Evolutionary conservation across 2,113 vertebrate genomes (phyloP).

Genomic region (Eudyptes chrysolophus): DNA sequence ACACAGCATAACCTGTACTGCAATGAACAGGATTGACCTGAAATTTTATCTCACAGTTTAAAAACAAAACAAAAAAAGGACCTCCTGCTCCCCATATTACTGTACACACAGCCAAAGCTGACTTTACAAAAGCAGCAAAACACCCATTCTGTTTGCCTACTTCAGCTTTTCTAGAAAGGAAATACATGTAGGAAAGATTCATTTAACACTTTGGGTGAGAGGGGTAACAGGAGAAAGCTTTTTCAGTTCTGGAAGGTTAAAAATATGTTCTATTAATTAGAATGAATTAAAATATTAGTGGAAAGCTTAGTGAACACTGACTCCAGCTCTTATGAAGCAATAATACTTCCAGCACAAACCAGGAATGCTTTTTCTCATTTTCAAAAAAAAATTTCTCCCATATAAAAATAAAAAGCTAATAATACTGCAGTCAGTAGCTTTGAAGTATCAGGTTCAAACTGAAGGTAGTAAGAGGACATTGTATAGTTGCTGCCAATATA

Average conservation of each 20-base stretch:
- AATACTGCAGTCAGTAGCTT: background rate
- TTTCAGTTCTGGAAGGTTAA: background rate
- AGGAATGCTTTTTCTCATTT: background rate
- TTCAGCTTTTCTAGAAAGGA: background rate
- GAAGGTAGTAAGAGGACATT: background rate
- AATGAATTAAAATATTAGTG: background rate
- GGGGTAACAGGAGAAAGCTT: background rate
- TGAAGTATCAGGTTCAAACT: slow-evolving; percentile 15
- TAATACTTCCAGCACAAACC: background rate
- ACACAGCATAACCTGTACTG: background rate
- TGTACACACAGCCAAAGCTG: background rate
- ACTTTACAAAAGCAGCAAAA: background rate
- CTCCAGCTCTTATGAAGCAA: background rate
- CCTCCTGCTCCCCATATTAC: background rate
- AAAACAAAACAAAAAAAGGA: background rate
- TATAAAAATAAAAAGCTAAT: background rate
- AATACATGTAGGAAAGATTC: background rate
- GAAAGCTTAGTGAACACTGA: background rate
- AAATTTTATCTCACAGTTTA: background rate
- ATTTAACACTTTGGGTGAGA: background rate
- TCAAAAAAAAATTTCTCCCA: background rate
- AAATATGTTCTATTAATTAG: background rate
- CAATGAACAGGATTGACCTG: background rate
- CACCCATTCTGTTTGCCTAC: background rate
- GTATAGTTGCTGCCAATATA: background rate